Percentiles rank a stretch among this genome's conserved stretches.
These are phyloP conservation scores for Schizotus pectinicornis DNA, from an alignment of 2,888 invertebrate genomes.

Conservation along the genomic window DNA sequence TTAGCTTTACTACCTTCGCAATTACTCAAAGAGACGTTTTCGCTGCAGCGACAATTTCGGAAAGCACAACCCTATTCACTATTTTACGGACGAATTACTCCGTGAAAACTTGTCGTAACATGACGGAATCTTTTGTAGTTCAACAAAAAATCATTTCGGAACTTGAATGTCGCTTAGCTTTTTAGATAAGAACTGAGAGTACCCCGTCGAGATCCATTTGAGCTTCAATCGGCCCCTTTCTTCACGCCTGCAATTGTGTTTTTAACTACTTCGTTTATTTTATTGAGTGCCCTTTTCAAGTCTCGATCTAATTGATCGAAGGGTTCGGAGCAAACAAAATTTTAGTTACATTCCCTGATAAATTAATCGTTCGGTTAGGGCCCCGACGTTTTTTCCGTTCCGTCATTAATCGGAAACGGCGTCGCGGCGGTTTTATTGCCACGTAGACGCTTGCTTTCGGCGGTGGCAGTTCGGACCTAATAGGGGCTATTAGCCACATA, in stretches of 20 bases:
- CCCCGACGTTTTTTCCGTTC: constrained; percentile 1
- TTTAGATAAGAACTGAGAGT: constrained; percentile 10
- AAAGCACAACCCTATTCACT: too few species aligned
- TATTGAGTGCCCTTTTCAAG: too few species aligned
- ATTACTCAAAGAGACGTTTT: too few species aligned
- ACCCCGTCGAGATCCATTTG: constrained; percentile 21
- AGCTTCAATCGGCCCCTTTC: constrained; percentile 3
- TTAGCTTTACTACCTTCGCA: too few species aligned
- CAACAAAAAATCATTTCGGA: constrained; percentile 7
- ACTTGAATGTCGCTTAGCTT: constrained; percentile 7
- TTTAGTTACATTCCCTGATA: constrained; percentile 9
- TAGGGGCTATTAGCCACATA: constrained; percentile 13
- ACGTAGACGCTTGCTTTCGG: constrained; percentile 6
- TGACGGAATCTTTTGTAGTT: neutral
- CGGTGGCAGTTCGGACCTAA: constrained; percentile 4
- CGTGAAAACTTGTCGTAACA: too few species aligned
- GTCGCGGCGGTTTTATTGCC: constrained; percentile 6
- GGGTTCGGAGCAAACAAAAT: constrained; percentile 16
- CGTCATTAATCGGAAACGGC: neutral
- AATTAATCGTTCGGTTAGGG: constrained; percentile 1
- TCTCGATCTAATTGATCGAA: too few species aligned
- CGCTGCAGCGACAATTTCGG: too few species aligned
- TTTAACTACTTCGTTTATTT: too few species aligned
- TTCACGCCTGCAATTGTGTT: neutral
- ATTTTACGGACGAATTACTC: too few species aligned